A percentile compares a stretch with the other conserved stretches of the same genome.
Evolutionary conservation across 2,888 invertebrate genomes (phyloP).

Genomic region (Petrophora chlorosata): DNA sequence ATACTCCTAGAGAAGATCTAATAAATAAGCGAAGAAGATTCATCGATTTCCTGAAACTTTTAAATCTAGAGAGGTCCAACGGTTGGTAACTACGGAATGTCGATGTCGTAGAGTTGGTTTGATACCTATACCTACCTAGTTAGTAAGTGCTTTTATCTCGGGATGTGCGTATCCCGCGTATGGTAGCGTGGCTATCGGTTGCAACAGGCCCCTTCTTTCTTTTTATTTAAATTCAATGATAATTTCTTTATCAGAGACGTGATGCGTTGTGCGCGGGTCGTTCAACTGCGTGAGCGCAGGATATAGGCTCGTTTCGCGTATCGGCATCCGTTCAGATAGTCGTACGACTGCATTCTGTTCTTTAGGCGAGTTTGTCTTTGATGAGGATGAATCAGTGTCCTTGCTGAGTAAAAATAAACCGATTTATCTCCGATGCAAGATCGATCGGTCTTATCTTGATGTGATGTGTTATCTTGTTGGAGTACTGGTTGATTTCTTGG

Average conservation of each 20-base stretch:
- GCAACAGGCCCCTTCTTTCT: conserved; percentile 34
- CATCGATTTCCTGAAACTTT: too few species aligned
- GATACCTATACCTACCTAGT: too few species aligned
- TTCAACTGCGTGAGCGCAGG: conserved; percentile 60
- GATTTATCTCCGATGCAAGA: conserved; percentile 12
- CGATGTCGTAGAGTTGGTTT: too few species aligned
- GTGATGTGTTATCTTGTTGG: not conserved
- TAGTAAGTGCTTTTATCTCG: too few species aligned
- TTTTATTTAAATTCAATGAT: conserved; percentile 49
- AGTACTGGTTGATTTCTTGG: conserved; percentile 6
- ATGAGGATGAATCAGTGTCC: conserved; percentile 34
- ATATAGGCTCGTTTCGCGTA: conserved; percentile 61
- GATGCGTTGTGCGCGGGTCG: conserved; percentile 44
- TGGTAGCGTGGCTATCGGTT: conserved; percentile 16
- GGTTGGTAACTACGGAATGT: too few species aligned
- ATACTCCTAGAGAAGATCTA: too few species aligned
- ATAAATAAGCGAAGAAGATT: too few species aligned
- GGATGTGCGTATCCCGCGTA: not conserved
- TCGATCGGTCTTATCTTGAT: conserved; percentile 17
- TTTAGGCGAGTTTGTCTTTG: conserved; percentile 31
- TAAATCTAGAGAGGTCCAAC: too few species aligned
- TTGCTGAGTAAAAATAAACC: conserved; percentile 25
- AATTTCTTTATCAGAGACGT: conserved; percentile 50
- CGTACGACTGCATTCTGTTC: conserved; percentile 39
- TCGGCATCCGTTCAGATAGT: conserved; percentile 64